Evolutionary conservation across 2,888 invertebrate species (phyloP).

Genomic region (Crossocerus cetratus): DNA sequence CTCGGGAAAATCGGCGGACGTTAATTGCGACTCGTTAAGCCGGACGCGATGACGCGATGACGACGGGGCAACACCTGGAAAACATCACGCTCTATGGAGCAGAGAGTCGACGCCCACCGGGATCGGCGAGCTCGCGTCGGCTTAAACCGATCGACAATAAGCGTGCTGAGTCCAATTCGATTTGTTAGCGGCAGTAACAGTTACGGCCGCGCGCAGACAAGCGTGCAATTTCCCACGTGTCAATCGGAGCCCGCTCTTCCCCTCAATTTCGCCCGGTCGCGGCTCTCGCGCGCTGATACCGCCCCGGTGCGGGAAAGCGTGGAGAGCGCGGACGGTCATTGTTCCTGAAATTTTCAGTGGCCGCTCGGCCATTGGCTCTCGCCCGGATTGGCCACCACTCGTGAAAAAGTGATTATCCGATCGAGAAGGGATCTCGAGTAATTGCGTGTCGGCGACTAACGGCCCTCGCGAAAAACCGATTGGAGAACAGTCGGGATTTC

Average conservation of each 20-base stretch:
- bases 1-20: constrained; percentile 47
- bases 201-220: constrained; percentile 19
- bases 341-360: neutral
- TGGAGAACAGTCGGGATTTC: neutral
- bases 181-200: constrained; percentile 28
- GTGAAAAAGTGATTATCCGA: constrained; percentile 1
- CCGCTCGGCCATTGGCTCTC: neutral
- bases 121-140: constrained; percentile 23
- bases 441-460: neutral
- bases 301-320: no score
- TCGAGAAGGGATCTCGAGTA: neutral
- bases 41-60: constrained; percentile 31
- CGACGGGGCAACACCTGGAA: constrained; percentile 44
- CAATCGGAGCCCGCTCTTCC: constrained; percentile 10
- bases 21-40: constrained; percentile 59
- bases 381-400: neutral
- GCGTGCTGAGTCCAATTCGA: constrained; percentile 40
- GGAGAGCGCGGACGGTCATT: no score
- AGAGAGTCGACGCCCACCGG: neutral
- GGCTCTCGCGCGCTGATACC: no score
- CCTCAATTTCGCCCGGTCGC: neutral
- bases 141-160: constrained; percentile 46
- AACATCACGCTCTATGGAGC: constrained; percentile 46
- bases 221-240: constrained; percentile 32
- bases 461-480: neutral